Evolutionary conservation across 2,113 vertebrate genomes (phyloP).

Genomic region (Elanus axillaris): DNA sequence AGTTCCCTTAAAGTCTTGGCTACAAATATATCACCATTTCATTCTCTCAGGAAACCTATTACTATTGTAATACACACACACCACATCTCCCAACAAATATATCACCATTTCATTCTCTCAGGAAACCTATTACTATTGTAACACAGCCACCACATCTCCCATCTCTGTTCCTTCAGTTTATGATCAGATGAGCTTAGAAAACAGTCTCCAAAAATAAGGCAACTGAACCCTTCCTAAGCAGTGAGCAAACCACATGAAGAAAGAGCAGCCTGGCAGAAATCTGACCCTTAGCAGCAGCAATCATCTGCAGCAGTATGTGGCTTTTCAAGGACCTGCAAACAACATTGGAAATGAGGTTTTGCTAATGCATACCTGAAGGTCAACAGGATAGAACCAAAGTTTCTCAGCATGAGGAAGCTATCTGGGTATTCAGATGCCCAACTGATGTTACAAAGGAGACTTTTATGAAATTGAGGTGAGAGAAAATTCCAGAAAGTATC

Average conservation of each 20-base stretch:
- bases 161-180: background rate
- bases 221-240: background rate
- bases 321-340: background rate
- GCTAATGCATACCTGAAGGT: background rate
- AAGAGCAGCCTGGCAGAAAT: background rate
- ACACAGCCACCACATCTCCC: background rate
- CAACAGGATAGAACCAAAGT: background rate
- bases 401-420: background rate
- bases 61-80: background rate
- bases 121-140: background rate
- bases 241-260: background rate
- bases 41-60: background rate
- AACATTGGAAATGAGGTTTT: background rate
- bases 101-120: background rate
- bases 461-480: background rate
- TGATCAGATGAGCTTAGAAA: background rate
- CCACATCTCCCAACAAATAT: background rate
- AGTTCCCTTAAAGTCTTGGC: background rate
- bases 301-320: rapidly evolving
- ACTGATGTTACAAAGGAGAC: background rate
- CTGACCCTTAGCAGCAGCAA: background rate
- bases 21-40: background rate
- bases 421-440: background rate
- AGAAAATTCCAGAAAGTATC: background rate
- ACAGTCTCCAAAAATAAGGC: background rate